Evolutionary conservation across 2,797 vertebrate genomes (phyloP), one percentile per base, ranked within the genome.

Genomic region (Pseudopleuronectes americanus): DNA sequence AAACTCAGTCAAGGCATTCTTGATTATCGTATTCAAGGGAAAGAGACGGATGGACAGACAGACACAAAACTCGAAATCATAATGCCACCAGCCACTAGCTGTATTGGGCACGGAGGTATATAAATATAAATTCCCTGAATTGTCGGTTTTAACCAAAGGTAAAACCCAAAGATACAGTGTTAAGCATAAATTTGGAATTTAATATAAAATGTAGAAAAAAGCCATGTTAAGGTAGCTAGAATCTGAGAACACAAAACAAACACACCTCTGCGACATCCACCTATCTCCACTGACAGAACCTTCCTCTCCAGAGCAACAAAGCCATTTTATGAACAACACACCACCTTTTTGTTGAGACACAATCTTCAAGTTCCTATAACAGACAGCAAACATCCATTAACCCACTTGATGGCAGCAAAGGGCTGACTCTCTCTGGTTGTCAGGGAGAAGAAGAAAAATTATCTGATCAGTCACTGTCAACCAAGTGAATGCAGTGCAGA

Each of bases 321-420:
- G 23, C 14, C 43, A 19, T 6, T 49, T 43, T 16, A 43, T 14
- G 1, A 17, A 43, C 4, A 43, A 2, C 14, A 43, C 41, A 43
- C 9, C 19, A 55, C 14, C 14, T 28, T 55, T 54, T 53, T 56
- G 9, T 41, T 61, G 28, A 38, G 22, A 45, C 12, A 17, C 48
- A 24, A 17, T 17, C 16, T 16, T 48, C 41, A 55, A 17, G 4
- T 43, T 43, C 41, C 8, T 24, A 3, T 63, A 16, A 62, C 3
- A 57, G 43, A 45, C 49, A 55, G 36, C 36, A 31, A 31, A 7
- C 28, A 8, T 31, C 28, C 28, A 38, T 13, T 38, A 4, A 48
- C 19, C 81, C 81, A 83, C 73, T 45, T 51, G 77, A 52, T 71
- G 74, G 77, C 73, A 74, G 66, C 65, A 77, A 19, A 76, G 54